Conservation (phyloP, 2,113 vertebrate species). For the Ramphastos sulfuratus region DNA sequence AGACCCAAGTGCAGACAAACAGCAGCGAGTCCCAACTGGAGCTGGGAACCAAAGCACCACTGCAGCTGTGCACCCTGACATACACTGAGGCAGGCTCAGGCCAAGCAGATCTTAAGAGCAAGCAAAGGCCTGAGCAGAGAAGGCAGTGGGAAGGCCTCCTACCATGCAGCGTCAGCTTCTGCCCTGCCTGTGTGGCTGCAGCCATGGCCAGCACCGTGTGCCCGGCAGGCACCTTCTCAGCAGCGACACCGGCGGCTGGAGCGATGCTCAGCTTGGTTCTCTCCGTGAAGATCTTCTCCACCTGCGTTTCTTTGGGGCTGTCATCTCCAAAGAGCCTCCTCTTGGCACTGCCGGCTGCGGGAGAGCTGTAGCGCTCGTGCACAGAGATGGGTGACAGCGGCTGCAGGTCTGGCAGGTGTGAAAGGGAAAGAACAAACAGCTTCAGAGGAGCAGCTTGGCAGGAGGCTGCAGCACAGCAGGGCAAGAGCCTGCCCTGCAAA, state of each 20-base stretch:
- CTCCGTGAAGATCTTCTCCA: conserved; percentile 72
- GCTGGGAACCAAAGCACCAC: neutral
- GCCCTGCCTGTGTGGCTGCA: conserved; percentile 73
- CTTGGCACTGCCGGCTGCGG: conserved; percentile 92
- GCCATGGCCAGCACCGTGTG: conserved; percentile 82
- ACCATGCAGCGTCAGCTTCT: conserved; percentile 87
- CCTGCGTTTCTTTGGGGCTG: conserved; percentile 66
- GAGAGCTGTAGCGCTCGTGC: conserved; percentile 94
- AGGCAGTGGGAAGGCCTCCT: neutral
- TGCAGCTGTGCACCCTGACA: neutral
- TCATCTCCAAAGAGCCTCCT: conserved; percentile 96
- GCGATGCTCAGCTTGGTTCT: conserved; percentile 76
- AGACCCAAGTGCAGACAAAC: neutral
- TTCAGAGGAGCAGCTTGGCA: neutral
- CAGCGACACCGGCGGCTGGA: conserved; percentile 25
- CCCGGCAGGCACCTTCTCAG: conserved; percentile 74
- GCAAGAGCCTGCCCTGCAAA: neutral
- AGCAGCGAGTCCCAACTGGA: neutral
- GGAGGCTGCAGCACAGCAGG: neutral
- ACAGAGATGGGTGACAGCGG: conserved; percentile 85
- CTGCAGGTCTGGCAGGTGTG: conserved; percentile 76
- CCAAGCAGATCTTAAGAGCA: neutral
- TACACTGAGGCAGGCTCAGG: no score
- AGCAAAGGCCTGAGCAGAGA: neutral
- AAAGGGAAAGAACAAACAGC: neutral